Conservation (phyloP, 1,140 invertebrate genomes). For the Heliconius congener region DNA sequence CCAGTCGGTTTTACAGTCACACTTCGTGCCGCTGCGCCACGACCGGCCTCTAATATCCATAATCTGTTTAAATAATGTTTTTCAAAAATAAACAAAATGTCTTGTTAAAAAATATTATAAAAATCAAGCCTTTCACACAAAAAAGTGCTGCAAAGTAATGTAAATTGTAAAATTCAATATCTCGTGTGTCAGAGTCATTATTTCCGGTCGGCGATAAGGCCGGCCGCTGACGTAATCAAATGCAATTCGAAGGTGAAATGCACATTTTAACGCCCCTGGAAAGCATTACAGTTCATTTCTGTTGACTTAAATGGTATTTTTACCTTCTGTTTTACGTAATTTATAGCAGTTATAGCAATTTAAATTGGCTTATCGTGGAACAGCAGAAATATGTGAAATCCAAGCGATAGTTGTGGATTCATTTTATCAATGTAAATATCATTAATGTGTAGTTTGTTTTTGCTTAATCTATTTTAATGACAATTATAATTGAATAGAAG, state of each 20-base stretch:
- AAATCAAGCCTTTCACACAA: constrained; percentile 20
- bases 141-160: constrained; percentile 21
- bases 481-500: too few relatives aligned
- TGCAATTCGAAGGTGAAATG: constrained; percentile 37
- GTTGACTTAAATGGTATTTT: constrained; percentile 22
- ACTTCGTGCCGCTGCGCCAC: too few relatives aligned
- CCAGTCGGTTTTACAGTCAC: too few relatives aligned
- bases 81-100: neutral
- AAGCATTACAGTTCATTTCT: constrained; percentile 26
- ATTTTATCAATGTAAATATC: too few relatives aligned
- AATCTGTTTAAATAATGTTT: too few relatives aligned
- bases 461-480: too few relatives aligned
- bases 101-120: neutral
- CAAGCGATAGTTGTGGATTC: too few relatives aligned
- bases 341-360: neutral
- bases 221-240: constrained; percentile 40
- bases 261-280: constrained; percentile 35
- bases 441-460: too few relatives aligned
- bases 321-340: constrained; percentile 3
- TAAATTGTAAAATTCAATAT: constrained; percentile 39
- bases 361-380: neutral
- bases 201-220: constrained; percentile 33
- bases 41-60: too few relatives aligned
- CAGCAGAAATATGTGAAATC: too few relatives aligned
- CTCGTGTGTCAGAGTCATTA: constrained; percentile 26